Conservation (phyloP, 2,113 vertebrate genomes). For the Saguinus midas region DNA sequence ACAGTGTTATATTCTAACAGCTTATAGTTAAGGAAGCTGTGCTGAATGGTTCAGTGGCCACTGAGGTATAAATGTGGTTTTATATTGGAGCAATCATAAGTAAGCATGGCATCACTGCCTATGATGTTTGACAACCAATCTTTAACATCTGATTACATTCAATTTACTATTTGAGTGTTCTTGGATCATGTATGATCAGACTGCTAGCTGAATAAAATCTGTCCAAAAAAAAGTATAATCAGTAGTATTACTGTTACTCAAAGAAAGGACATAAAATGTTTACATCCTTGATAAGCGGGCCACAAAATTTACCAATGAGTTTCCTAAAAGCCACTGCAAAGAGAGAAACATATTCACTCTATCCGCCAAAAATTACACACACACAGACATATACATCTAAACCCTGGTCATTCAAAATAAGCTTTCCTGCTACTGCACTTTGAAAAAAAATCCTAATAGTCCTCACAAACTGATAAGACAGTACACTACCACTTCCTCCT, state of each 20-base stretch:
- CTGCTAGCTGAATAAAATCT: neutral
- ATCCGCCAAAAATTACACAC: neutral
- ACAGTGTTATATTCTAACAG: neutral
- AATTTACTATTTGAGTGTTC: neutral
- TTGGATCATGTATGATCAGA: neutral
- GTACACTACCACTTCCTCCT: neutral
- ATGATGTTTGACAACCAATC: neutral
- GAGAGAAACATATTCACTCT: neutral
- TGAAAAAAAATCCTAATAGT: neutral
- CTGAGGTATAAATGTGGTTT: neutral
- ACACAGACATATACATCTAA: neutral
- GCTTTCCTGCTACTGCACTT: neutral
- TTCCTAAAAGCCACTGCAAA: conserved; percentile 30
- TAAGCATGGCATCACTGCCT: neutral
- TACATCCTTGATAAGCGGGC: neutral
- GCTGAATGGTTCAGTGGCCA: neutral
- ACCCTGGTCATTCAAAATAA: neutral
- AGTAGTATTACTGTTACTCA: neutral
- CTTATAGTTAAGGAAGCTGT: neutral
- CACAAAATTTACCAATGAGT: neutral
- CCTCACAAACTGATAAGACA: neutral
- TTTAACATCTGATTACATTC: neutral
- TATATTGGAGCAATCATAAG: neutral
- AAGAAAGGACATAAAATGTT: neutral
- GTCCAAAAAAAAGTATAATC: neutral